Evolutionary conservation across 2,113 vertebrate genomes (phyloP).

Genomic region (Charadrius vociferus): DNA sequence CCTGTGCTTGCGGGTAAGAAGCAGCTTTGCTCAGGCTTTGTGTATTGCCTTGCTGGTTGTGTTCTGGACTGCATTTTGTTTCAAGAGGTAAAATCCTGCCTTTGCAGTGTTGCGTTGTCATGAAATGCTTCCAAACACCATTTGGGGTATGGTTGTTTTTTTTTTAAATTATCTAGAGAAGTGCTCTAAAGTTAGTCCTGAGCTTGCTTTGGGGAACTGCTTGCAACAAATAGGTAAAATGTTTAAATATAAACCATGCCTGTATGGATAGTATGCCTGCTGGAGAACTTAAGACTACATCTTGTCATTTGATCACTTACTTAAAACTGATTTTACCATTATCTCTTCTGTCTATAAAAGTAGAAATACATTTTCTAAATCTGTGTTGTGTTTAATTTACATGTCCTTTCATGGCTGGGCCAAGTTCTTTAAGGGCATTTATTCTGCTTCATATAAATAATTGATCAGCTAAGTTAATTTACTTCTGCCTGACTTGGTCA

Average conservation of each 20-base stretch:
- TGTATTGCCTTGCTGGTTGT: accelerated
- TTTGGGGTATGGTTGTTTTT: background rate
- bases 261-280: background rate
- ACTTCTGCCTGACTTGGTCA: conserved; percentile 94
- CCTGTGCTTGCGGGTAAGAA: background rate
- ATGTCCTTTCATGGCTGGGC: conserved; percentile 84
- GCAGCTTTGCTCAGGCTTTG: background rate
- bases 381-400: conserved; percentile 87
- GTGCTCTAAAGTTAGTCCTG: background rate
- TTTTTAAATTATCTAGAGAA: background rate
- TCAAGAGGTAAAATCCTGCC: background rate
- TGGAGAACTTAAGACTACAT: background rate
- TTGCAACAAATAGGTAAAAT: background rate
- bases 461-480: conserved; percentile 97
- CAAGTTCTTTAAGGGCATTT: conserved; percentile 93
- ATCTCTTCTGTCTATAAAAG: conserved; percentile 63
- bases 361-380: conserved; percentile 82
- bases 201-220: background rate
- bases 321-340: conserved; percentile 62
- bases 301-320: conserved; percentile 8
- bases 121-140: background rate
- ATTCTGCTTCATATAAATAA: conserved; percentile 98
- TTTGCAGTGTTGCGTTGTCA: accelerated
- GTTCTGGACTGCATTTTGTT: accelerated
- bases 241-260: background rate